Evolutionary conservation across 2,797 vertebrate genomes (phyloP).

Genomic region (Syngnathus acus): DNA sequence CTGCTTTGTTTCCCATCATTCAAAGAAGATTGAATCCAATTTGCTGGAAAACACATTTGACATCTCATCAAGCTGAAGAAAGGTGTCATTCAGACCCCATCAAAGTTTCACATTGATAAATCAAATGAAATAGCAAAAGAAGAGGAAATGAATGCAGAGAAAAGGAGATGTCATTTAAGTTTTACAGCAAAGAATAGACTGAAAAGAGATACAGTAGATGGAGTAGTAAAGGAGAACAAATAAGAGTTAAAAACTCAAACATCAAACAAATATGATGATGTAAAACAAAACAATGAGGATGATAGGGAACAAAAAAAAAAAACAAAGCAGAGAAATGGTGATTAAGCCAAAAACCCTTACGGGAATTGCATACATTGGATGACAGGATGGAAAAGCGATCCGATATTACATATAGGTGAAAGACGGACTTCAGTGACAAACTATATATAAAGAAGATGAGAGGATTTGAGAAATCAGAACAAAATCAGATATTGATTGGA

Average conservation of each 20-base stretch:
- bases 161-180: background rate
- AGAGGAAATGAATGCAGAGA: background rate
- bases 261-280: background rate
- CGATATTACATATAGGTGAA: too few species aligned
- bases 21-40: too few species aligned
- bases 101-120: background rate
- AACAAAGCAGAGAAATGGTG: too few species aligned
- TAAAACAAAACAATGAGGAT: background rate
- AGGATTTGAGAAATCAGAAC: too few species aligned
- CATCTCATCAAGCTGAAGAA: background rate
- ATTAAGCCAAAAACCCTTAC: too few species aligned
- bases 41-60: background rate
- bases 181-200: background rate
- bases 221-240: background rate
- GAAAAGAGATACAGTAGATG: background rate
- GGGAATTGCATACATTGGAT: too few species aligned
- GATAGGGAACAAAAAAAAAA: background rate
- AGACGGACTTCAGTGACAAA: too few species aligned
- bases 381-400: too few species aligned
- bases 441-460: too few species aligned
- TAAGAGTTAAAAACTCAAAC: too few species aligned
- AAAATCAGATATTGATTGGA: too few species aligned
- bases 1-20: background rate
- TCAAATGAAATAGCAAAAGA: background rate
- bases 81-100: background rate